A percentile compares a stretch with the other conserved stretches of the same genome.
phyloP scores from a whole-genome alignment of 2,113 vertebrate species.

The Apeltes quadracus region DNA sequence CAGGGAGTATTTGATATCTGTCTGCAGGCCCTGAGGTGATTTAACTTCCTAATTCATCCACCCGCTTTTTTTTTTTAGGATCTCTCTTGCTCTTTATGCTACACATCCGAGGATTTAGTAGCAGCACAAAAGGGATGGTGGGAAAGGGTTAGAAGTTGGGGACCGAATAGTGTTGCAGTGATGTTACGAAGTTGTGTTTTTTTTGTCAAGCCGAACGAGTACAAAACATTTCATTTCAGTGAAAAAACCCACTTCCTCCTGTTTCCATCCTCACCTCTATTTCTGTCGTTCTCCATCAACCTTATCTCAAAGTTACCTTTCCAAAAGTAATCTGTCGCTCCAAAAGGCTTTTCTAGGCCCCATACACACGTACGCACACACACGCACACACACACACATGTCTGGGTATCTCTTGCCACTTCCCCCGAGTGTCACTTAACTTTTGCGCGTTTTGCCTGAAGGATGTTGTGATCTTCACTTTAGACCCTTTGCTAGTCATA shows the following conservation, averaged over 20 bases:
- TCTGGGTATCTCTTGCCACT: constrained; percentile 2
- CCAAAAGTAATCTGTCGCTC: constrained; percentile 35
- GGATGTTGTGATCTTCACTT: constrained; percentile 47
- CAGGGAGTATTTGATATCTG: constrained; percentile 62
- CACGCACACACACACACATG: background rate
- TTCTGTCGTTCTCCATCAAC: constrained; percentile 23
- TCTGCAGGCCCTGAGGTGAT: constrained; percentile 68
- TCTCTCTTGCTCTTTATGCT: constrained; percentile 51
- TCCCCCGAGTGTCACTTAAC: constrained; percentile 22
- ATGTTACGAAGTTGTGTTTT: constrained; percentile 44
- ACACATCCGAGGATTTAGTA: constrained; percentile 40
- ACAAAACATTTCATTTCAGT: constrained; percentile 52
- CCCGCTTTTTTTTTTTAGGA: constrained; percentile 71
- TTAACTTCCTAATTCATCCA: constrained; percentile 71
- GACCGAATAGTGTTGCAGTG: constrained; percentile 54
- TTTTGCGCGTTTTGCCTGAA: constrained; percentile 40
- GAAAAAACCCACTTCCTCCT: constrained; percentile 20
- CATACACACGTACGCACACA: background rate
- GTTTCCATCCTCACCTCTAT: background rate
- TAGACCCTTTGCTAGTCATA: constrained; percentile 25
- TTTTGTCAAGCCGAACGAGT: constrained; percentile 37
- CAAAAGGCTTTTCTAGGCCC: constrained; percentile 8
- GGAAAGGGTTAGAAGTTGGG: constrained; percentile 17
- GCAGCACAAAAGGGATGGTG: constrained; percentile 45
- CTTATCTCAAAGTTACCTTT: constrained; percentile 30